phyloP scores from a whole-genome alignment of 2,113 vertebrate species.

The Hystrix brachyura region DNA sequence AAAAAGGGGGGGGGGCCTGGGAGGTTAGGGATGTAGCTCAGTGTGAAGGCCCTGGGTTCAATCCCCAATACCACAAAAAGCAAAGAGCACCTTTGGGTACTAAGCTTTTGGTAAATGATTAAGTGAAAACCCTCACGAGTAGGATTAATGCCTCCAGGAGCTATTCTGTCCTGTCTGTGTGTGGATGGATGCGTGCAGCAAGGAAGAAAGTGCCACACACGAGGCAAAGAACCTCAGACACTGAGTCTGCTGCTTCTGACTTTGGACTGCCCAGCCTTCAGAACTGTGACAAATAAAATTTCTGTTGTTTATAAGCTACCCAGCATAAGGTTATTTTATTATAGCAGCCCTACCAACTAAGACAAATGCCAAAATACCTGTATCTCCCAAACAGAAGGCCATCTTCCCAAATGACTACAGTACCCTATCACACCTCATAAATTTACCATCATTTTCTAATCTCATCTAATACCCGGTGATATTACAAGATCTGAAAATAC shows the following conservation, averaged over 20 bases:
- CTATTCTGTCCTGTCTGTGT: neutral
- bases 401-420: neutral
- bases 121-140: neutral
- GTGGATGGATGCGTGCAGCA: neutral
- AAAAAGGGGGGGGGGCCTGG: neutral
- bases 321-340: neutral
- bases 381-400: neutral
- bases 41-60: neutral
- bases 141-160: neutral
- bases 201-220: neutral
- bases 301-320: neutral
- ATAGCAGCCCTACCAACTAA: neutral
- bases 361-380: neutral
- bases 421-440: neutral
- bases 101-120: neutral
- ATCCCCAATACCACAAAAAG: neutral
- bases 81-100: neutral
- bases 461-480: neutral
- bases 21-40: neutral
- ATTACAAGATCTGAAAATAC: neutral
- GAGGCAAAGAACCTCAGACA: neutral
- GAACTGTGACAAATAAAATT: neutral
- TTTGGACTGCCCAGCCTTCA: neutral
- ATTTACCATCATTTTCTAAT: neutral
- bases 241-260: neutral